A percentile compares a stretch with the other conserved stretches of the same genome.
Evolutionary conservation across 2,113 vertebrate species (phyloP).

Genomic region (Aldabrachelys gigantea): DNA sequence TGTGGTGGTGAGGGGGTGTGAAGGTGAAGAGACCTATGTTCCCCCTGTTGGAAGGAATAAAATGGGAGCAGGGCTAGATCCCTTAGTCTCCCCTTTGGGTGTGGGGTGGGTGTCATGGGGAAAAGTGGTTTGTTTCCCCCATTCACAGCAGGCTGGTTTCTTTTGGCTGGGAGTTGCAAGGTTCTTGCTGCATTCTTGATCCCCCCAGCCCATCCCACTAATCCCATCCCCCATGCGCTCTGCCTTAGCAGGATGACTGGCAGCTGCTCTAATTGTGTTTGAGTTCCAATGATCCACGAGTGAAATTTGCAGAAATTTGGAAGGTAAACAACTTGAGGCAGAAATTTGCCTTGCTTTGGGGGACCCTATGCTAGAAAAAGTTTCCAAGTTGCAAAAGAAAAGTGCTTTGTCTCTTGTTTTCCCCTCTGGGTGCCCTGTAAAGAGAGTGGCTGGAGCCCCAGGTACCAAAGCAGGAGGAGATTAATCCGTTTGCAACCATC

Average conservation of each 20-base stretch:
- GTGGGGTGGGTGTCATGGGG: not conserved
- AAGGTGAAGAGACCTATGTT: not conserved
- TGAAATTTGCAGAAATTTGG: slow-evolving; percentile 46
- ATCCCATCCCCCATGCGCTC: fast-evolving
- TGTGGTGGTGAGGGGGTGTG: not conserved
- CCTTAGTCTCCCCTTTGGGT: not conserved
- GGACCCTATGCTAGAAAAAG: slow-evolving; percentile 23
- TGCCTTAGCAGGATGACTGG: not conserved
- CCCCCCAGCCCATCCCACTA: fast-evolving
- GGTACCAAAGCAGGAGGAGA: not conserved
- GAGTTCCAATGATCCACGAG: slow-evolving; percentile 46
- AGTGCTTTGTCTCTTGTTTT: not conserved
- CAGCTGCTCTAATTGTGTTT: not conserved
- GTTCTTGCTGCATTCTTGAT: not conserved
- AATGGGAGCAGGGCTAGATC: not conserved
- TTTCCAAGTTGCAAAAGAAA: not conserved
- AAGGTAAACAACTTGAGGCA: not conserved
- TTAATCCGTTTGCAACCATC: not conserved
- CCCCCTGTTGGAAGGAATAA: not conserved
- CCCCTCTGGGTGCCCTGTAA: not conserved
- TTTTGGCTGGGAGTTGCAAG: not conserved
- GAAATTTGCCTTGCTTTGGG: not conserved
- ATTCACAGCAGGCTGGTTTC: not conserved
- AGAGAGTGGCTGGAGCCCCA: not conserved
- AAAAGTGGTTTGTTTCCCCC: not conserved